These are phyloP conservation scores for Aldrovandia affinis DNA, from an alignment of 2,797 vertebrate genomes.

Conservation along the genomic window DNA sequence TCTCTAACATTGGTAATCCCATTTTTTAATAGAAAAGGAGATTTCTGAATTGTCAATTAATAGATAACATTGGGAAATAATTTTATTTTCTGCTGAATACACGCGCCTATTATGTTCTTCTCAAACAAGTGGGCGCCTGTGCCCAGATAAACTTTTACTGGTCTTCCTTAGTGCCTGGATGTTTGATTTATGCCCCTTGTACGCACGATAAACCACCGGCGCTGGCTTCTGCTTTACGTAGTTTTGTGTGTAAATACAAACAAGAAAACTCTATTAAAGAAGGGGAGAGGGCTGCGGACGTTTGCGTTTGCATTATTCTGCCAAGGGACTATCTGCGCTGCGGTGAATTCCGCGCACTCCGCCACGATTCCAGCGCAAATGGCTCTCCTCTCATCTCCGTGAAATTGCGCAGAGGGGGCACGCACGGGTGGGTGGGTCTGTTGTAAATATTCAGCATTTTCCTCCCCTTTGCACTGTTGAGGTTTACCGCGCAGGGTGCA, in stretches of 20 bases:
- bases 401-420: conserved; percentile 34
- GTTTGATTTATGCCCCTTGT: conserved; percentile 1
- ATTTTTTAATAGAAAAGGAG: neutral
- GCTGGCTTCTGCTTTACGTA: neutral
- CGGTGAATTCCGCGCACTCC: conserved; percentile 40
- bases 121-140: neutral
- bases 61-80: conserved; percentile 1
- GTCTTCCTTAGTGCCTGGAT: neutral
- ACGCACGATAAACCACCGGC: neutral
- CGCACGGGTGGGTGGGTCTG: conserved; percentile 15
- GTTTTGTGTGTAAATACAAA: conserved; percentile 11
- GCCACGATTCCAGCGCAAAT: conserved; percentile 31
- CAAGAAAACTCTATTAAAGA: conserved; percentile 33
- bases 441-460: conserved; percentile 6
- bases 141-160: neutral
- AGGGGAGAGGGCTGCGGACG: conserved; percentile 32
- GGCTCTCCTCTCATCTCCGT: neutral
- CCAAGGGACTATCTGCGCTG: conserved; percentile 31
- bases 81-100: neutral
- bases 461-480: conserved; percentile 7
- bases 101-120: neutral
- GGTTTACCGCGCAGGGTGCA: conserved; percentile 26
- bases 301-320: conserved; percentile 29
- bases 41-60: neutral
- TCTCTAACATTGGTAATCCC: neutral